These are phyloP conservation scores for Euphysa ruthae DNA, from an alignment of 30 jellyfish, hydroid and myxozoan species.

Conservation along the genomic window DNA sequence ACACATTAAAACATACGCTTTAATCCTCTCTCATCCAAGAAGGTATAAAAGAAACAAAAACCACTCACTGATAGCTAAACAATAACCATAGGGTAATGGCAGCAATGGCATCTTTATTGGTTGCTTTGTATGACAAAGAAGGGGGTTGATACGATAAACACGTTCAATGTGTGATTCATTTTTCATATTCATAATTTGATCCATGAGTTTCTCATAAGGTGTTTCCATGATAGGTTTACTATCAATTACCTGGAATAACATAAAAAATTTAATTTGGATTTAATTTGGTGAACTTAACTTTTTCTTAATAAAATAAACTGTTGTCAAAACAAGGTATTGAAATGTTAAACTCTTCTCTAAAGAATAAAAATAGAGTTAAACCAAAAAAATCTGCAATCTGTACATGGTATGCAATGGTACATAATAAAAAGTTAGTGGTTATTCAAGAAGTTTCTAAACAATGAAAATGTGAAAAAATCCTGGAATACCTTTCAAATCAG, in stretches of 20 bases:
- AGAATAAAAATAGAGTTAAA: no score
- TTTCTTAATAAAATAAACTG: no score
- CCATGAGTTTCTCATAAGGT: conserved; percentile 69
- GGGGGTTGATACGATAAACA: conserved; percentile 90
- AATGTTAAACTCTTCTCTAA: no score
- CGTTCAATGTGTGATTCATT: conserved; percentile 66
- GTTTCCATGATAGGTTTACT: conserved; percentile 80
- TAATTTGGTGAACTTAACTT: no score
- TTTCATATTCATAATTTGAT: conserved; percentile 55
- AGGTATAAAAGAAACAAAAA: no score
- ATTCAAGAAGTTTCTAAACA: no score
- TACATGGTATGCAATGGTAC: not conserved
- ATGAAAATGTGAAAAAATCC: no score
- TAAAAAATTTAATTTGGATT: not conserved
- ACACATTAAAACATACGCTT: no score
- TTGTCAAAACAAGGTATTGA: no score
- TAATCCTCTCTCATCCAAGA: no score
- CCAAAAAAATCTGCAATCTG: no score
- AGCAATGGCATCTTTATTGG: conserved; percentile 95
- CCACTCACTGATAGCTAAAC: conserved; percentile 86
- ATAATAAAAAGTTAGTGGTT: not conserved
- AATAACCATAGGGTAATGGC: conserved; percentile 90
- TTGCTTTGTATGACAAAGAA: conserved; percentile 68
- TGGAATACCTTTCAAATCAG: no score
- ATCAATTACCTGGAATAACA: conserved; percentile 65